Evolutionary conservation across 2,113 vertebrate genomes (phyloP), one percentile per base, ranked within the genome.

Genomic region (Centrocercus urophasianus): DNA sequence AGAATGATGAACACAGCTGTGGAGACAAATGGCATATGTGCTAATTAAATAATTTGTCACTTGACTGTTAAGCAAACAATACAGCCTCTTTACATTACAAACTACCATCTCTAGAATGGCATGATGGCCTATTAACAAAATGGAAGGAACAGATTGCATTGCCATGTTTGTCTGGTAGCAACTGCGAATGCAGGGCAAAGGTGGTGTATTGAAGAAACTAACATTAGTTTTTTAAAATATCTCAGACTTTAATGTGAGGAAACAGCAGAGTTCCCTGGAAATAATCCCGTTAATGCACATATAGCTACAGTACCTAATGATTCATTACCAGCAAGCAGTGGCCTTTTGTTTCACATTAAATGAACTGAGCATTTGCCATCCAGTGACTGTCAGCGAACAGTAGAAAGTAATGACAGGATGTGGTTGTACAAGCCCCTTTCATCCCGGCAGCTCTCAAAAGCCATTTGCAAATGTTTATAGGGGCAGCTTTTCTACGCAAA

Each of bases 1-100:
- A 98, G 97, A 83, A 93, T 65, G 69, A 97, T 97, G 97, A 98
- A 97, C 97, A 94, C 97, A 98, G 97, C 97, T 98, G 97, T 59
- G 84, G 96, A 96, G 97, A 97, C 97, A 98, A 97, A 97, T 89
- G 96, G 95, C 98, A 97, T 98, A 98, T 97, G 98, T 97, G 97
- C 97, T 98, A 98, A 98, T 98, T 98, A 98, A 98, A 98, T 98
- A 98, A 98, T 98, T 98, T 98, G 98, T 98, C 98, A 97, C 97
- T 98, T 97, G 97, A 97, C 97, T 96, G 97, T 97, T 98, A 96
- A 96, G 97, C 97, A 97, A 98, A 98, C 97, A 98, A 98, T 96
- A 84, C 96, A 61, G 92, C 90, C 97, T 98, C 97, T 98, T 97
- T 98, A 91, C 96, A 84, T 95, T 93, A 56, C 90, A 61, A 88